Percentiles rank a stretch among this genome's conserved stretches.
phyloP scores from a whole-genome alignment of 2,113 vertebrate genomes.

The Vicugna pacos region DNA sequence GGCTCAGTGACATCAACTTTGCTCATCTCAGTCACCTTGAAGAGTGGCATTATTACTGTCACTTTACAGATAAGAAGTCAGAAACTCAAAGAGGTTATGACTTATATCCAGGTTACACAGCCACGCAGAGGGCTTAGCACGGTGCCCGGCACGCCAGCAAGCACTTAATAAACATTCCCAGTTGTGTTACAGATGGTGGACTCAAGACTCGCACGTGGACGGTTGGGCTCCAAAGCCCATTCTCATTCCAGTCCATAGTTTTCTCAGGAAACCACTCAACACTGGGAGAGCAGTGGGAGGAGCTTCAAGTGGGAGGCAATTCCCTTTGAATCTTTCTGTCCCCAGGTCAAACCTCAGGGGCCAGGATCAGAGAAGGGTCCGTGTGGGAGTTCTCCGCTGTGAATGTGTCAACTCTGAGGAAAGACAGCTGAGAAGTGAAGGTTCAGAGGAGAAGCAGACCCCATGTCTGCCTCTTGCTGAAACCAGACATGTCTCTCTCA shows the following conservation, averaged over 20 bases:
- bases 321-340: not conserved
- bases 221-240: not conserved
- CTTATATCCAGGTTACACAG: not conserved
- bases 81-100: not conserved
- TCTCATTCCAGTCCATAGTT: not conserved
- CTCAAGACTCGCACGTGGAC: not conserved
- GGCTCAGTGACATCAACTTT: not conserved
- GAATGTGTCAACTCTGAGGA: not conserved
- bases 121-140: not conserved
- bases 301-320: not conserved
- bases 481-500: not conserved
- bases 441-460: not conserved
- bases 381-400: not conserved
- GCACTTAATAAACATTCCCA: not conserved
- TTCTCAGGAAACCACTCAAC: not conserved
- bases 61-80: not conserved
- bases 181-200: not conserved
- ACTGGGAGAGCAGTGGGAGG: not conserved
- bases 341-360: not conserved
- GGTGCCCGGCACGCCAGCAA: not conserved
- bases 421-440: slow-evolving; percentile 13
- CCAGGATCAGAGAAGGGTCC: not conserved
- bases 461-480: not conserved
- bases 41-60: not conserved
- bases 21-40: not conserved